Evolutionary conservation across 2,888 invertebrate genomes (phyloP).

Genomic region (Apamea anceps): DNA sequence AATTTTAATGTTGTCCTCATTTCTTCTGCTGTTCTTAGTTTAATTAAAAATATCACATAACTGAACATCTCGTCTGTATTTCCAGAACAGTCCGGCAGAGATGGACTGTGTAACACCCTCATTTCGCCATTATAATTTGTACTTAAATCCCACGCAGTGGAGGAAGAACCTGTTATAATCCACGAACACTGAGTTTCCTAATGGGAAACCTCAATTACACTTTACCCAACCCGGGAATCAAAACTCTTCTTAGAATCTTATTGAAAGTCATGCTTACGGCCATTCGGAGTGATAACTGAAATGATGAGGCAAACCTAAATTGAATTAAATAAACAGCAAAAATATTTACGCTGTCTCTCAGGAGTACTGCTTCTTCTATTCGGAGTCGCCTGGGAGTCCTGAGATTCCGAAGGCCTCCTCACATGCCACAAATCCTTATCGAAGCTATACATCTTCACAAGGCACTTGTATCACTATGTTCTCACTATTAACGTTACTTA

Average conservation of each 20-base stretch:
- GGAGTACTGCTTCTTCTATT: constrained; percentile 53
- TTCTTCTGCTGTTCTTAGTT: constrained; percentile 1
- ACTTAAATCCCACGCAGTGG: not conserved
- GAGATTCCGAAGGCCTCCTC: constrained; percentile 78
- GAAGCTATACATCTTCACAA: constrained; percentile 84
- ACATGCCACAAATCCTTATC: constrained; percentile 89
- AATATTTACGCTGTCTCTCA: constrained; percentile 73
- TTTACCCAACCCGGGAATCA: not conserved
- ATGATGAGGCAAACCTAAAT: too few species aligned
- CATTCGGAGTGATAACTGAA: not conserved
- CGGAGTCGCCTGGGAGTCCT: constrained; percentile 72
- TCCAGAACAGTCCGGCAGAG: too few species aligned
- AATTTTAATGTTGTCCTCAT: not conserved
- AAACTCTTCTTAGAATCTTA: too few species aligned
- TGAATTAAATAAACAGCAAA: not conserved
- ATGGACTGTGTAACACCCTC: not conserved
- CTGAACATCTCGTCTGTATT: not conserved
- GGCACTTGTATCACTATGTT: constrained; percentile 51
- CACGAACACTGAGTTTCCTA: not conserved
- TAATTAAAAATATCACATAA: constrained; percentile 1
- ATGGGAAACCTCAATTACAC: not conserved
- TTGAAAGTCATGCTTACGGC: not conserved
- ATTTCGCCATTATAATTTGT: not conserved
- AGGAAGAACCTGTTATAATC: not conserved
- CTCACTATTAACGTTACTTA: constrained; percentile 40